Base-by-base conservation (phyloP, 2,888 invertebrate genomes). In the Teleiodes luculella region DNA sequence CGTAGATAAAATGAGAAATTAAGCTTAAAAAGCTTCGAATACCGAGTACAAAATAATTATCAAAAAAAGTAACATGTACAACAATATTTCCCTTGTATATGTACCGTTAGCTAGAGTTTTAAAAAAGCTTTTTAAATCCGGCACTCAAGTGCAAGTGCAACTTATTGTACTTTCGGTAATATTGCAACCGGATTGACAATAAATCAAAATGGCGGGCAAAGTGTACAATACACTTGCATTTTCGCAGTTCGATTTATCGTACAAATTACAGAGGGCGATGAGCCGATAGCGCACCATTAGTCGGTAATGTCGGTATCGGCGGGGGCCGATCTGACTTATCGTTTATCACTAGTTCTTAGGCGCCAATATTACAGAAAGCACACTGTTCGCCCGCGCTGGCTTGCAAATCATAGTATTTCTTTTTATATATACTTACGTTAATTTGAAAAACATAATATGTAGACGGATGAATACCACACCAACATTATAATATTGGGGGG, bases 191-290 rank as follows among this genome's bases (percentile, higher is more conserved):
- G 18, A 16, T 46, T 7, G 8, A 30, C 47, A 11, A 35, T 39
- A 53, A 53, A 46, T 46, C 20, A 45, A 36, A 54, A 49, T 39
- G 1, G 41, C 46, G 11, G n/a, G 51, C 43, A 47, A 53, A 56
- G 45, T 51, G 60, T 57, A 31, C 55, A 58, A 54, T 59, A 57
- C 65, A 63, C 64, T 64, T 63, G 56, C 62, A 62, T 62, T 65
- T 62, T 67, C 67, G 55, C 57, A 50, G 52, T 35, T 53, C 56
- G 59, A 65, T 64, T 64, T 64, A 64, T 58, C 55, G 57, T 16
- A 58, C 57, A 61, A 61, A 64, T 63, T 61, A 58, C 59, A 55
- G 59, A 49, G 54, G 57, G 58, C 55, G 52, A 57, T 54, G 51
- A 57, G 55, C 56, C 52, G 62, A 57, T 56, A 52, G 49, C 36